Base-by-base conservation (phyloP, 1,140 invertebrate genomes). In the Notospermus geniculatus region DNA sequence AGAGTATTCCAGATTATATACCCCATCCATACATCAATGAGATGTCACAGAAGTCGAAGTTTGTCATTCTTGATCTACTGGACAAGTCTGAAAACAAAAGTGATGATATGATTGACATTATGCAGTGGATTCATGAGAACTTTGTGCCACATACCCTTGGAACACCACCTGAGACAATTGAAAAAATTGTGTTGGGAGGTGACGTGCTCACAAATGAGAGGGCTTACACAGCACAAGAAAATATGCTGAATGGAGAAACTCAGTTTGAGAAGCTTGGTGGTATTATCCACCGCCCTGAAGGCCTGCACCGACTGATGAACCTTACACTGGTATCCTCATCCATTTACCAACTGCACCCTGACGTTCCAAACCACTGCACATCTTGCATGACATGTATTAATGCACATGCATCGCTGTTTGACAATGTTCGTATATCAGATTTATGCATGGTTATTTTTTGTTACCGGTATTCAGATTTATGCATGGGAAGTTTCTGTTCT, bases 271-370 rank as follows among this genome's bases (percentile, higher is more conserved):
- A 50, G 46, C 57, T 69, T 19, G 19, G 15, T 32, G 60, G 64
- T 30, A n/a, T 63, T 22, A 55, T 63, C 28, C 67, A 68, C 30
- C 28, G 64, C 1, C 66, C 64, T 32, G 63, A 68, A 43, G 63
- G 66, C 13, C 53, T 68, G 15, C 66, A 68, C 27, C 41, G 63
- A 39, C 57, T 68, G 54, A 68, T 68, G 63, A 68, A 68, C 30
- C 9, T 50, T 5, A 23, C n/a, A 9, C 46, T 5, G 46, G 46
- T 50, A 36, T 4, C 5, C 15, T 36, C 15, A 15, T 7, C 32
- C 15, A 15, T 36, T 15, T 7, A 7, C 15, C 15, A 36, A 15
- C 5, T 4, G 4, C 15, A 36, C 15, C 4, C 4, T n/a, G n/a
- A 36, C 15, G 4, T 36, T 36, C 4, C 4, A 36, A 36, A 36